Conservation (phyloP, 2,113 vertebrate species). For the Oenanthe oenanthe region DNA sequence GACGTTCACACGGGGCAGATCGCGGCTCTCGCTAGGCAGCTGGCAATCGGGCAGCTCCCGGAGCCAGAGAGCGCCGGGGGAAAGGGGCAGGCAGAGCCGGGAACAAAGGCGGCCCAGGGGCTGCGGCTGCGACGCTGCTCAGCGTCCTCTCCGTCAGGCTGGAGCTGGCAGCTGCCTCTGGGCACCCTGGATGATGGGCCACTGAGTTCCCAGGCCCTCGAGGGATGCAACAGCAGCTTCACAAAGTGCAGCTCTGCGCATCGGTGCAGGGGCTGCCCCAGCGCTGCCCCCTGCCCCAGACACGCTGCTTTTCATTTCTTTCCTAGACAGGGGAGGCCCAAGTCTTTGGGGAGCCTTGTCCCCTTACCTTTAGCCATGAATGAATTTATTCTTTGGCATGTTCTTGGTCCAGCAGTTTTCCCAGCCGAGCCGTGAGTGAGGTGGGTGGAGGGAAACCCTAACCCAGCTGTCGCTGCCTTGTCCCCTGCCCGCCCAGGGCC, state of each 20-base stretch:
- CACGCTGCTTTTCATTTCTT: not conserved
- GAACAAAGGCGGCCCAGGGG: constrained; percentile 39
- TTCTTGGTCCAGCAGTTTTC: constrained; percentile 59
- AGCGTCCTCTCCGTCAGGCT: not conserved
- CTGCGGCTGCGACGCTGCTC: not conserved
- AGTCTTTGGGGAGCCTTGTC: not conserved
- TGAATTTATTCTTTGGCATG: constrained; percentile 33
- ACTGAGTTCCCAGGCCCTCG: constrained; percentile 15
- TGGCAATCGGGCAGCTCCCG: constrained; percentile 39
- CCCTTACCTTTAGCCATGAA: constrained; percentile 39
- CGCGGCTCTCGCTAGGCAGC: constrained; percentile 46
- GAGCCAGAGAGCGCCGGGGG: constrained; percentile 36
- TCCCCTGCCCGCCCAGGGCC: not conserved
- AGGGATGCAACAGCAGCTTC: not conserved
- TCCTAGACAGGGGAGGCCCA: not conserved
- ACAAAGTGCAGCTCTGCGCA: constrained; percentile 13
- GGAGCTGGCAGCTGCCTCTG: constrained; percentile 38
- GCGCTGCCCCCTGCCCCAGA: not conserved
- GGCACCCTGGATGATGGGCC: not conserved
- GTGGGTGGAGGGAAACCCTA: not conserved
- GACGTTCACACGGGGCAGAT: constrained; percentile 37
- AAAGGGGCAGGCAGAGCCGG: constrained; percentile 24
- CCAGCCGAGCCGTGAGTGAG: not conserved
- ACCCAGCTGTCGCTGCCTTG: not conserved
- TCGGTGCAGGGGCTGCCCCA: not conserved